Evolutionary conservation across 2,797 vertebrate species (phyloP).

Genomic region (Gallinago nigripennis): DNA sequence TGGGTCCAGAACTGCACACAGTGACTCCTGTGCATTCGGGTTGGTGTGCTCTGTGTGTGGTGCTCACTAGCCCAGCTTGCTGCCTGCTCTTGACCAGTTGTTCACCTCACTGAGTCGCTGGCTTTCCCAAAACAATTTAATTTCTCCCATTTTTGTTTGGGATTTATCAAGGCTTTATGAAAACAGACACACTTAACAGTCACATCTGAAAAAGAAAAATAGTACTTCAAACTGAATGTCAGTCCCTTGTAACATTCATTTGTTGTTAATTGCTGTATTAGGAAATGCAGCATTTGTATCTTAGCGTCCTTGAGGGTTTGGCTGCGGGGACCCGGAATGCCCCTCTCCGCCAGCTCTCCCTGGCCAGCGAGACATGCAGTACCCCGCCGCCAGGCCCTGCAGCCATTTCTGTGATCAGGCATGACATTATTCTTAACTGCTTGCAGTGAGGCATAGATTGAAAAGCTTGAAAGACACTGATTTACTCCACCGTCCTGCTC

Average conservation of each 20-base stretch:
- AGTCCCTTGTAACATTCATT: neutral
- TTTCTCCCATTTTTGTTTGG: neutral
- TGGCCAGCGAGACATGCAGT: neutral
- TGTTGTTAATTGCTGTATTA: constrained; percentile 13
- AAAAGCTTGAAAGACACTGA: constrained; percentile 14
- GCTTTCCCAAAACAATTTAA: neutral
- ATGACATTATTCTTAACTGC: constrained; percentile 51
- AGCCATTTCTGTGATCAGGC: constrained; percentile 46
- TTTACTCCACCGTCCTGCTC: neutral
- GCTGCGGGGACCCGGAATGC: neutral
- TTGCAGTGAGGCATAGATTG: constrained; percentile 18
- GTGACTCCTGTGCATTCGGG: neutral
- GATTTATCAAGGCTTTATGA: neutral
- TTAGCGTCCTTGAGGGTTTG: constrained; percentile 16
- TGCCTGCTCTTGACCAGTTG: neutral
- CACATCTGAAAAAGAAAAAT: neutral
- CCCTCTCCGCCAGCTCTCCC: neutral
- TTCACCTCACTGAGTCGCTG: neutral
- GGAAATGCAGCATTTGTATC: constrained; percentile 6
- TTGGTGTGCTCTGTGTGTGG: neutral
- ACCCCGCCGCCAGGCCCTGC: constrained; percentile 3
- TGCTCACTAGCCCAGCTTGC: neutral
- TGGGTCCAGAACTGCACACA: neutral
- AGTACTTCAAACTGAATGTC: neutral
- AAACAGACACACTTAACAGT: neutral